phyloP scores from a whole-genome alignment of 2,888 invertebrate species.

The Germaria angustata region DNA sequence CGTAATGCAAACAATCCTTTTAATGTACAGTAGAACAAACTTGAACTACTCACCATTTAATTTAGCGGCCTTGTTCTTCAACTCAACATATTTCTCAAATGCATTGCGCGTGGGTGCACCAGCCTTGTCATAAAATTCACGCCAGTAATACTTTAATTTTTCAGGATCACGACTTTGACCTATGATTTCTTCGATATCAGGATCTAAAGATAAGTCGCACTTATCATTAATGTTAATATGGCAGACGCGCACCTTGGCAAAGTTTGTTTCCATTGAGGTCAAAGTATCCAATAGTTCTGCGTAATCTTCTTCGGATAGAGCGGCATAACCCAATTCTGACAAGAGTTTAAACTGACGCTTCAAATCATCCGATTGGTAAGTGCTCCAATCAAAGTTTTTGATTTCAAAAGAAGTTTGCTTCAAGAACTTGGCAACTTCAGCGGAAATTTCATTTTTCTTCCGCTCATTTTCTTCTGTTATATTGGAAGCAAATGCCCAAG shows the following conservation, averaged over 20 bases:
- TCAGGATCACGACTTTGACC: conserved; percentile 87
- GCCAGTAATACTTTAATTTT: conserved; percentile 89
- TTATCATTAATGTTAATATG: conserved; percentile 83
- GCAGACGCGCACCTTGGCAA: conserved; percentile 89
- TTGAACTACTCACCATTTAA: conserved; percentile 83
- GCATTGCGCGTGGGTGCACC: conserved; percentile 84
- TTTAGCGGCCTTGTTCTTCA: conserved; percentile 86
- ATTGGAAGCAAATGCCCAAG: conserved; percentile 89
- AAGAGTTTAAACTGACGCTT: conserved; percentile 88
- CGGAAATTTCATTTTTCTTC: conserved; percentile 77
- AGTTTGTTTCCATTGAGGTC: conserved; percentile 88
- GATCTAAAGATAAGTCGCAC: conserved; percentile 87
- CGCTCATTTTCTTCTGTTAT: conserved; percentile 87
- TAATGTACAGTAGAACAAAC: conserved; percentile 1
- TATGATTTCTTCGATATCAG: conserved; percentile 86
- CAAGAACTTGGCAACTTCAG: conserved; percentile 76
- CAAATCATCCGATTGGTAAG: conserved; percentile 85
- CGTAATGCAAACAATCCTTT: no score
- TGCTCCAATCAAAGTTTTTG: conserved; percentile 85
- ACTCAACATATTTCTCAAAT: conserved; percentile 85
- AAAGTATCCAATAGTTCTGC: conserved; percentile 83
- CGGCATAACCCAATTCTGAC: conserved; percentile 86
- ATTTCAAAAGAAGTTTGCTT: conserved; percentile 78
- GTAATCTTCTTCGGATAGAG: conserved; percentile 85
- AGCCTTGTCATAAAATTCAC: conserved; percentile 88